A percentile compares a stretch with the other conserved stretches of the same genome.
These are phyloP conservation scores for Oncopodura yosiiana DNA, from an alignment of 1,140 invertebrate genomes.

Conservation along the genomic window DNA sequence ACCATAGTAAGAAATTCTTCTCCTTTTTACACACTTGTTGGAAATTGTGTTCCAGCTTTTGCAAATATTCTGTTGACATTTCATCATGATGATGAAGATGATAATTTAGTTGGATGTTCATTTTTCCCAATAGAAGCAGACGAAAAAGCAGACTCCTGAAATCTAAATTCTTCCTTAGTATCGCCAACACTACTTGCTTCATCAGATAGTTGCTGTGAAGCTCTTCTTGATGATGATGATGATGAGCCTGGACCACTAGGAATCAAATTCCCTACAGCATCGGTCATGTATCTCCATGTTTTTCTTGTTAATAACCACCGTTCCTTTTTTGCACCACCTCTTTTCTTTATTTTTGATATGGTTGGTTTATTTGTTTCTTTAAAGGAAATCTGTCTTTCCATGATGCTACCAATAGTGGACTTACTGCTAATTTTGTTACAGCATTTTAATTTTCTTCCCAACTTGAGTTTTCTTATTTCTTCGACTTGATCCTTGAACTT, in stretches of 20 bases:
- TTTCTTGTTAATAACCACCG: conserved; percentile 76
- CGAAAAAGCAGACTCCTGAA: too few relatives aligned
- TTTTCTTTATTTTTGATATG: conserved; percentile 20
- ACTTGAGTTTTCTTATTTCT: too few relatives aligned
- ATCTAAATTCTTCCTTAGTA: not conserved
- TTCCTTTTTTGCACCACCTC: conserved; percentile 42
- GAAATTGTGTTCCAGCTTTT: conserved; percentile 69
- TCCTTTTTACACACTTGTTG: conserved; percentile 67
- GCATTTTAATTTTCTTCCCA: too few relatives aligned
- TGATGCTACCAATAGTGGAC: too few relatives aligned
- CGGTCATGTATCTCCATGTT: conserved; percentile 82
- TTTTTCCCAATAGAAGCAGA: not conserved
- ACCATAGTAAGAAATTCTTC: conserved; percentile 65
- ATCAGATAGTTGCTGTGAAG: not conserved
- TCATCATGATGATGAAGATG: not conserved
- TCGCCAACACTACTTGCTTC: not conserved
- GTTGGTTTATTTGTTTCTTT: too few relatives aligned
- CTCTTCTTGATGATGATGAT: conserved; percentile 7
- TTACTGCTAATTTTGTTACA: too few relatives aligned
- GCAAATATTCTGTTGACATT: not conserved
- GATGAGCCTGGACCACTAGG: conserved; percentile 40
- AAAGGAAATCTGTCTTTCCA: too few relatives aligned
- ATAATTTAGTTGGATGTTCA: conserved; percentile 2
- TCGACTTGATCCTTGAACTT: too few relatives aligned
- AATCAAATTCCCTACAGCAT: conserved; percentile 70